Conservation (phyloP, 2,797 vertebrate genomes). For the Momotus momota region DNA sequence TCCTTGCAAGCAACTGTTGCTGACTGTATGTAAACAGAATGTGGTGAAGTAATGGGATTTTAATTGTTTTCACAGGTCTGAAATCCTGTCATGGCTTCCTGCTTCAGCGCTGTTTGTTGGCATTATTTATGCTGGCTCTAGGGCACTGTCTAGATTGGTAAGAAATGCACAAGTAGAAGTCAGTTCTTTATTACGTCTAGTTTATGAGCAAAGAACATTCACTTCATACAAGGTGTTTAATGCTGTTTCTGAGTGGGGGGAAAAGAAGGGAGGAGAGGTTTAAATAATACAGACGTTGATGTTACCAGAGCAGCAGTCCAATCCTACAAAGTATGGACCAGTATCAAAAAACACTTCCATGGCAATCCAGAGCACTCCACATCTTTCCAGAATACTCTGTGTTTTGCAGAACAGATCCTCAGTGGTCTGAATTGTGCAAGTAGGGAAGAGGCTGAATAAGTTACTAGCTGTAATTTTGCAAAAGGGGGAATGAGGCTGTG, state of each 20-base stretch:
- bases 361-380: background rate
- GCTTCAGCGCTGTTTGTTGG: constrained; percentile 91
- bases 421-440: background rate
- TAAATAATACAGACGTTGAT: background rate
- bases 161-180: constrained; percentile 38
- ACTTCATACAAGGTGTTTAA: background rate
- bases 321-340: background rate
- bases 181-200: background rate
- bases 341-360: background rate
- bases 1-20: background rate
- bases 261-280: background rate
- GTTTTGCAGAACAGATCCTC: background rate
- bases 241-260: background rate
- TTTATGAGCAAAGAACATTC: background rate
- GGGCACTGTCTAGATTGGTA: constrained; percentile 91
- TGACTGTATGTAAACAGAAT: background rate
- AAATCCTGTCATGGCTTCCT: constrained; percentile 89
- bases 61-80: constrained; percentile 81
- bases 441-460: background rate
- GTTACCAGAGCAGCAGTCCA: background rate
- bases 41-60: background rate
- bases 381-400: background rate
- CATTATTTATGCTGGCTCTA: constrained; percentile 95
- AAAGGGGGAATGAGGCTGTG: background rate
- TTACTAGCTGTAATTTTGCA: background rate